Evolutionary conservation across 2,888 invertebrate genomes (phyloP), one percentile per base, ranked within the genome.

Genomic region (Lacanobia oleracea): DNA sequence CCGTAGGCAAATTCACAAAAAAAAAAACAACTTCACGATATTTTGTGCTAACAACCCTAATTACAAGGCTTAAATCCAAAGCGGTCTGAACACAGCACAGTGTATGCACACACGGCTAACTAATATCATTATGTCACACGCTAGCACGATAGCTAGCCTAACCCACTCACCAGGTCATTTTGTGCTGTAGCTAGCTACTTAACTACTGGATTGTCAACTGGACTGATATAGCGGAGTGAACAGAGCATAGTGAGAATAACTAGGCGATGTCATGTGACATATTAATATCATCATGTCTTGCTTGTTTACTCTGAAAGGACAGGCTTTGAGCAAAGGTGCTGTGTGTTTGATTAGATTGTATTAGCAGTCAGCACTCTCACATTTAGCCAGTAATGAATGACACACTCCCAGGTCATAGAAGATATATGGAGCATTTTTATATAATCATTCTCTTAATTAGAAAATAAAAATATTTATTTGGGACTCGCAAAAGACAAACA

Each of bases 61-160:
- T 45, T 54, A 54, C 23, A 16, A 43, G 16, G 23, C 16, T 60
- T 50, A 68, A 12, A 61, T 43, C 12, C 61, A 56, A 74, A 60
- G 3, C 48, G 0, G 10, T 79, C 50, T 70, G 75, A 75, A 79
- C 78, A 56, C 54, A 71, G 66, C 71, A 70, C 65, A 66, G 48
- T 59, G 51, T 64, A 62, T 73, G 53, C 75, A 79, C 66, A 75
- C 56, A 66, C 51, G 33, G 21, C 51, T 53, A 27, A 59, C 65
- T 80, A 71, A 80, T 80, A 80, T 48, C n/a, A 75, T 79, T 79
- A 78, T 75, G 62, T 78, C 57, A 78, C 61, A 27, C 21, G 50
- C 57, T 37, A 61, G 56, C 57, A 27, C 21, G 50, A 57, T 37
- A 61, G 60, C 57, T 18, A 56, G 56, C 59, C 62, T 72, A 75